These are phyloP conservation scores for Halcyon senegalensis DNA, from an alignment of 2,113 vertebrate genomes.

Conservation along the genomic window DNA sequence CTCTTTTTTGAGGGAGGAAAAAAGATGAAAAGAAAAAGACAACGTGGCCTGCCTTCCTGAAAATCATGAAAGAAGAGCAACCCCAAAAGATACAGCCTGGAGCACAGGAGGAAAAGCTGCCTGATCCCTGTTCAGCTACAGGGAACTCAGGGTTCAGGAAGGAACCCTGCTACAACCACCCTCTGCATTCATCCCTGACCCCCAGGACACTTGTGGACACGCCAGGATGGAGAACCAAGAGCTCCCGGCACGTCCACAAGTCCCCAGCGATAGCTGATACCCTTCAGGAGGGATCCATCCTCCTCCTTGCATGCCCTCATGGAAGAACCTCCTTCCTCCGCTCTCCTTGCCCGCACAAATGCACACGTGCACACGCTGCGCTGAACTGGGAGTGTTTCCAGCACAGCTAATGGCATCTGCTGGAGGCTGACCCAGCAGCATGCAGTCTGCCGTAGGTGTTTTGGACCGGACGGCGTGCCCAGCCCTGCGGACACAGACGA, in stretches of 20 bases:
- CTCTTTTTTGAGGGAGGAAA: not conserved
- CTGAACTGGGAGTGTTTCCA: not conserved
- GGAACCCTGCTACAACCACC: not conserved
- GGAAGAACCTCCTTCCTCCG: not conserved
- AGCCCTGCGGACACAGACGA: fast-evolving
- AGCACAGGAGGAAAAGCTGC: not conserved
- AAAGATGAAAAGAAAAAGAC: not conserved
- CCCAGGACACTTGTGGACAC: not conserved
- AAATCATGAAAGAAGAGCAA: not conserved
- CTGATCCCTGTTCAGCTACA: not conserved
- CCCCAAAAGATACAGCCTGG: not conserved
- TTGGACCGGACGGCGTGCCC: not conserved
- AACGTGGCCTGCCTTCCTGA: not conserved
- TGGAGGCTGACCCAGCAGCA: not conserved
- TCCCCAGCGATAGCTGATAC: not conserved
- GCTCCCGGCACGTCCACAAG: not conserved
- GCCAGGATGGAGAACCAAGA: not conserved
- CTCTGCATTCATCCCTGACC: not conserved
- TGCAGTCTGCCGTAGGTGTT: not conserved
- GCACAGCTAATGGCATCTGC: not conserved
- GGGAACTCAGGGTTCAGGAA: not conserved
- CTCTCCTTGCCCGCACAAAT: not conserved
- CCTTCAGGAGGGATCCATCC: not conserved
- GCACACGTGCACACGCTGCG: fast-evolving
- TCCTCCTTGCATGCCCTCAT: not conserved